Evolutionary conservation across 2,113 vertebrate species (phyloP).

Genomic region (Rhinopomastus cyanomelas): DNA sequence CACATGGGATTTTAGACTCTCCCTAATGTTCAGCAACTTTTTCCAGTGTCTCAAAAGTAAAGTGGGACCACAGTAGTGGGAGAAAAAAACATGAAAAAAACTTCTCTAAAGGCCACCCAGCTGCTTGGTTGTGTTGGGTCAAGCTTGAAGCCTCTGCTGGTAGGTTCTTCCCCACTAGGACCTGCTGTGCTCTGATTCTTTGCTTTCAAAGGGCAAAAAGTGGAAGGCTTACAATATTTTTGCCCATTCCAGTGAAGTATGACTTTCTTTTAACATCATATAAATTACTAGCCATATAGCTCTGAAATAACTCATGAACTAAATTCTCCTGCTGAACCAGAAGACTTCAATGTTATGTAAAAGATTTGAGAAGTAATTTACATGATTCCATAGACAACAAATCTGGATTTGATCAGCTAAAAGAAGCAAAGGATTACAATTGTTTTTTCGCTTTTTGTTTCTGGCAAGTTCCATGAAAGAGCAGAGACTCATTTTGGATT

Average conservation of each 20-base stretch:
- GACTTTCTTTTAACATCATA: background rate
- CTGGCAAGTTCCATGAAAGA: background rate
- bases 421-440: background rate
- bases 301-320: background rate
- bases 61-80: background rate
- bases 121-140: background rate
- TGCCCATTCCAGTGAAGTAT: background rate
- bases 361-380: conserved; percentile 28
- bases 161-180: background rate
- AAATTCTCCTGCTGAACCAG: background rate
- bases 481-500: background rate
- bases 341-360: background rate
- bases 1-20: background rate
- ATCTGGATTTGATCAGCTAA: conserved; percentile 29
- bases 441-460: background rate
- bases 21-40: background rate
- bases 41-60: background rate
- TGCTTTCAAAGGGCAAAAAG: background rate
- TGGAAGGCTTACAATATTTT: background rate
- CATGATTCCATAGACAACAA: conserved; percentile 26
- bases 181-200: background rate
- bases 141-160: background rate
- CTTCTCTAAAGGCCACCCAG: background rate
- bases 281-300: background rate
- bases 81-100: background rate